phyloP scores from a whole-genome alignment of 2,113 vertebrate species.

The Indri indri region DNA sequence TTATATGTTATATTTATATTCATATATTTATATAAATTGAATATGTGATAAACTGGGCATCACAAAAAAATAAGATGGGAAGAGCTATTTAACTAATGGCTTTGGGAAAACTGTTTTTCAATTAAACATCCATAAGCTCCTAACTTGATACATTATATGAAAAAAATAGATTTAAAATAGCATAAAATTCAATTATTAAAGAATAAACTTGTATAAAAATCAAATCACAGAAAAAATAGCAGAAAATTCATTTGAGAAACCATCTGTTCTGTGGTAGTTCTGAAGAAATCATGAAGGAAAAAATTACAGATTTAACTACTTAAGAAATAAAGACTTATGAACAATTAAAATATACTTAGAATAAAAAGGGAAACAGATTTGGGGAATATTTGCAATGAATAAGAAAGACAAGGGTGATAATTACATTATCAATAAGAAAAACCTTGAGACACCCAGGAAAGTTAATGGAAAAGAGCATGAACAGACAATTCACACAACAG shows the following conservation, averaged over 20 bases:
- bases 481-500: background rate
- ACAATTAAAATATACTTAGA: constrained; percentile 30
- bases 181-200: constrained; percentile 44
- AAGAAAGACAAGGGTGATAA: background rate
- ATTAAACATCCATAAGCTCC: background rate
- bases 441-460: background rate
- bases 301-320: background rate
- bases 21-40: background rate
- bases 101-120: background rate
- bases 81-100: background rate
- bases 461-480: background rate
- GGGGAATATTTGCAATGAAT: background rate
- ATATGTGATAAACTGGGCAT: background rate
- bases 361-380: constrained; percentile 29
- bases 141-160: background rate
- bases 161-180: constrained; percentile 34
- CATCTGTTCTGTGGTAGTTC: constrained; percentile 15
- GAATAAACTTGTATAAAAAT: background rate
- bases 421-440: constrained; percentile 31
- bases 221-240: background rate
- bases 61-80: constrained; percentile 19
- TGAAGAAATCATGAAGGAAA: constrained; percentile 39
- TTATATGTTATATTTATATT: background rate
- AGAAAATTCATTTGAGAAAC: constrained; percentile 52
- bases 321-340: constrained; percentile 32